Conservation (phyloP, 2,113 vertebrate genomes). For the Lipotes vexillifer region DNA sequence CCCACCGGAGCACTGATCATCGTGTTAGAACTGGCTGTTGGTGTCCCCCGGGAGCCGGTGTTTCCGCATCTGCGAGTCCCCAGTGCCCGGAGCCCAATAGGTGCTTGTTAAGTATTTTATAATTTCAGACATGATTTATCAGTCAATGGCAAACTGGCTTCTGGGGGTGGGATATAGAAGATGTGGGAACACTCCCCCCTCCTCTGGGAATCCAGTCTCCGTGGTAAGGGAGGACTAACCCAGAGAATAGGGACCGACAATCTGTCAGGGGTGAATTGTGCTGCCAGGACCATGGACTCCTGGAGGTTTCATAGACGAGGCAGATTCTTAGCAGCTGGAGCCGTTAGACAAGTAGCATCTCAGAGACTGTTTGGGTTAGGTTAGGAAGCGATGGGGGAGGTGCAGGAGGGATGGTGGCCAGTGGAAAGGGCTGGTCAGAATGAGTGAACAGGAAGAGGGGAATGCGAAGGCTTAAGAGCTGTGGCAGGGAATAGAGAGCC, state of each 20-base stretch:
- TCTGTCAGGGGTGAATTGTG: fast-evolving
- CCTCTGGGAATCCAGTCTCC: background rate
- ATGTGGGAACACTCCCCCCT: background rate
- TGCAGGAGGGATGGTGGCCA: background rate
- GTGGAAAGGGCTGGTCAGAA: too few relatives aligned
- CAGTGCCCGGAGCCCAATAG: background rate
- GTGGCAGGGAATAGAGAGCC: background rate
- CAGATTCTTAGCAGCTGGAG: background rate
- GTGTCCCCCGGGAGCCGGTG: background rate
- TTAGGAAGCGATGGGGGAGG: background rate
- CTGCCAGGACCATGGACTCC: fast-evolving
- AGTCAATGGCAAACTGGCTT: background rate
- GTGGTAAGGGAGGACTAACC: background rate
- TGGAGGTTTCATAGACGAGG: background rate
- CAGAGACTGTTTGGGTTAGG: background rate
- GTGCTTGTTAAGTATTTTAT: background rate
- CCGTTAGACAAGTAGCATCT: background rate
- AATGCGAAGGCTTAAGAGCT: background rate
- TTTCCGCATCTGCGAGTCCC: background rate
- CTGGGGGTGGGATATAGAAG: background rate
- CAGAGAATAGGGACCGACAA: background rate
- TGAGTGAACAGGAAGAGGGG: background rate
- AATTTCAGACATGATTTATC: background rate
- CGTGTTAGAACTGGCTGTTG: background rate
- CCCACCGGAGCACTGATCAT: fast-evolving